Base-by-base conservation (phyloP, 2,888 invertebrate species). In the Prosapia bicincta region DNA sequence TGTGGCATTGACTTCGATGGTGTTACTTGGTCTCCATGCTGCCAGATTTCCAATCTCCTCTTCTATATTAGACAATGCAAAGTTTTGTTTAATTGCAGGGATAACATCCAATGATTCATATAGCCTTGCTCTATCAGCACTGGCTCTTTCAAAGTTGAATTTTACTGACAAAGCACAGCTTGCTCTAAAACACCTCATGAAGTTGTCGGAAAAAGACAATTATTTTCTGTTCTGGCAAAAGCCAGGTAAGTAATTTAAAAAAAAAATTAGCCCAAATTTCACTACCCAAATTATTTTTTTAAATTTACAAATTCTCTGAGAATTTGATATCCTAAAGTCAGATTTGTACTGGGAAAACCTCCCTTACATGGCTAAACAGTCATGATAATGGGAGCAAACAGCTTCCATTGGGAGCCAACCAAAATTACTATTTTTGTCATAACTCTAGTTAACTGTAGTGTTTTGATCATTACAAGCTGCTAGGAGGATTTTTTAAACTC, bases 191-290 rank as follows among this genome's bases (percentile, higher is more conserved):
- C 26, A n/a, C 1, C 72, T 76, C 10, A 15, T 67, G 25, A 20
- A 30, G 10, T 69, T 76, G 20, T 68, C 72, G 6, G 25, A 67
- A 26, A n/a, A 20, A 15, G 54, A 69, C 7, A 24, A 65, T 26
- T 54, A 66, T 28, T 67, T 76, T 15, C 43, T 69, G 13, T 65
- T 65, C 66, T 76, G 76, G 74, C 70, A 71, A 54, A 78, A 72
- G 32, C 70, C 78, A 72, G 79, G 81, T 79, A 72, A 23, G 25
- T 67, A 26, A n/a, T n/a, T n/a, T n/a, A n/a, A n/a, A n/a, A n/a
- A n/a, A n/a, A n/a, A n/a, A n/a, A n/a, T n/a, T n/a, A n/a, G n/a
- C n/a, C n/a, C n/a, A n/a, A n/a, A n/a, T n/a, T n/a, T n/a, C n/a
- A n/a, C n/a, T n/a, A n/a, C n/a, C n/a, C n/a, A n/a, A n/a, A n/a